Conservation (phyloP, 2,888 invertebrate species). For the Odontomyia ornata region DNA sequence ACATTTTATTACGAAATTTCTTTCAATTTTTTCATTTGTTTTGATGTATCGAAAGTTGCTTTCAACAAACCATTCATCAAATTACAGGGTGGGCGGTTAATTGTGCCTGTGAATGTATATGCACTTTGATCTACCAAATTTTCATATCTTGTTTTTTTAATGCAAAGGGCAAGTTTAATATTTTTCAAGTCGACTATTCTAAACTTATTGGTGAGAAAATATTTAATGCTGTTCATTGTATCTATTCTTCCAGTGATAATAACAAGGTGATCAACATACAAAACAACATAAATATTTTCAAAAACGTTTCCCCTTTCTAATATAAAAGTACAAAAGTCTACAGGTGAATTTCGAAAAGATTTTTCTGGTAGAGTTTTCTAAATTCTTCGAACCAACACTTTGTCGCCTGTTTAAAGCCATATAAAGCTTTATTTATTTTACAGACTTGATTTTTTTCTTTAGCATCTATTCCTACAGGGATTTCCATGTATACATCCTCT, state of each 20-base stretch:
- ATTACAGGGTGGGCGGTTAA: too few species aligned
- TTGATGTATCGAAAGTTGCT: too few species aligned
- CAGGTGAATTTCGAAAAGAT: constrained; percentile 46
- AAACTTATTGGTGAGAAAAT: constrained; percentile 51
- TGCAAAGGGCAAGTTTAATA: constrained; percentile 48
- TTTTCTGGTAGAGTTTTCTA: constrained; percentile 22
- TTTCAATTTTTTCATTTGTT: too few species aligned
- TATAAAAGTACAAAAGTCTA: constrained; percentile 52
- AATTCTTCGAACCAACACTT: constrained; percentile 49
- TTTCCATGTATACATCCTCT: constrained; percentile 50
- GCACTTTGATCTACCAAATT: constrained; percentile 48
- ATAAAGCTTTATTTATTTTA: constrained; percentile 52
- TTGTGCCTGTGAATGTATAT: too few species aligned
- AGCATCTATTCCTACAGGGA: constrained; percentile 47
- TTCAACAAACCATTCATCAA: too few species aligned
- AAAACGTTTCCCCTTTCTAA: constrained; percentile 50
- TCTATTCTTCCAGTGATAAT: constrained; percentile 51
- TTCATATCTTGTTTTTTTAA: constrained; percentile 47
- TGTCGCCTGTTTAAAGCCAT: constrained; percentile 53
- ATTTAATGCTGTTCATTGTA: constrained; percentile 50
- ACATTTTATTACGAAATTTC: too few species aligned
- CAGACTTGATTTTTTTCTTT: constrained; percentile 41
- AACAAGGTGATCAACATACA: constrained; percentile 52
- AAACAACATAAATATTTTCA: constrained; percentile 52
- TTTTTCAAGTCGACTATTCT: constrained; percentile 49